phyloP scores from a whole-genome alignment of 1,140 invertebrate genomes.

The Sogatella furcifera region DNA sequence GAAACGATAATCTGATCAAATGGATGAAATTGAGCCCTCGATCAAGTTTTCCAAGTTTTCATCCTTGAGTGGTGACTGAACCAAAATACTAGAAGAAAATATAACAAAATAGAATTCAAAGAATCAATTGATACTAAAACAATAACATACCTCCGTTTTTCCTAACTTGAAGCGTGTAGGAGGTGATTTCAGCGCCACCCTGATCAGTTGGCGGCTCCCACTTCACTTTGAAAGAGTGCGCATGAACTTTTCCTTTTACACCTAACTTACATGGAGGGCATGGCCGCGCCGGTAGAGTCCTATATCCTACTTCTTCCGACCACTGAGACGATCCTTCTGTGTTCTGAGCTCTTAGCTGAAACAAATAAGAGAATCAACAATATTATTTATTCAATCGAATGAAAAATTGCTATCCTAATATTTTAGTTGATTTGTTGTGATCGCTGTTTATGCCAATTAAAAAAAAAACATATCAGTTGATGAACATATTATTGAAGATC shows the following conservation, averaged over 20 bases:
- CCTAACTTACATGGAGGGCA: conserved; percentile 57
- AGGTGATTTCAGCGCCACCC: conserved; percentile 61
- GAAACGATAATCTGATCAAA: no score
- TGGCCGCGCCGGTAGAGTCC: conserved; percentile 64
- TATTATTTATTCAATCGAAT: no score
- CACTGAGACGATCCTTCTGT: conserved; percentile 69
- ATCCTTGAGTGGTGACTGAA: no score
- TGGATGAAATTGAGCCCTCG: no score
- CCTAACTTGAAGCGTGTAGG: conserved; percentile 53
- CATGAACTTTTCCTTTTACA: conserved; percentile 66
- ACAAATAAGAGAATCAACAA: no score
- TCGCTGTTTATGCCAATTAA: no score
- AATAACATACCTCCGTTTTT: conserved; percentile 32
- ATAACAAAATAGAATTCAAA: no score
- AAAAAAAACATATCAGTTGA: no score
- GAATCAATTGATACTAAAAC: no score
- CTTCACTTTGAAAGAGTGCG: conserved; percentile 59
- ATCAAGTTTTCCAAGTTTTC: no score
- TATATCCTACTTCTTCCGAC: conserved; percentile 64
- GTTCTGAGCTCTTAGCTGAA: conserved; percentile 60
- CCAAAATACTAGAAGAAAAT: no score
- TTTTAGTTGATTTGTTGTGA: neutral
- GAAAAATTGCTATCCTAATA: neutral
- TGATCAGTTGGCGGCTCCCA: conserved; percentile 73
- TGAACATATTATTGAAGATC: no score